Base-by-base conservation (phyloP, 2,113 vertebrate species). In the Paramisgurnus dabryanus region DNA sequence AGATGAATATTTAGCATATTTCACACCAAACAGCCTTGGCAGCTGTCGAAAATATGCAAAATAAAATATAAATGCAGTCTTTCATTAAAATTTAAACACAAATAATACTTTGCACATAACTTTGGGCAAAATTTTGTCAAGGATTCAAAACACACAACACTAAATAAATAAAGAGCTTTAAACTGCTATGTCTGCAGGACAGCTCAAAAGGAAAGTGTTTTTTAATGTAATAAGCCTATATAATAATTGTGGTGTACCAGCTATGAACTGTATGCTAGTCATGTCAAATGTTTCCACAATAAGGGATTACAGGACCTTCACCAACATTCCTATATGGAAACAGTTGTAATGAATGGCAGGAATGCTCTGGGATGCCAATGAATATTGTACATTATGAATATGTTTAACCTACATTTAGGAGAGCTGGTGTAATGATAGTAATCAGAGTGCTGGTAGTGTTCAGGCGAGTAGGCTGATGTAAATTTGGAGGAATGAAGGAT, bases 401-500 rank as follows among this genome's bases (percentile, higher is more conserved):
- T 45, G 34, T 12, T 0, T 95, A 50, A 76, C 83, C 34, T 81
- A 98, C 97, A 94, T 94, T 93, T 96, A 15, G 97, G 97, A 1
- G 97, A 99, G 80, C 95, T 90, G 58, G 93, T 90, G 87, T 95
- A 96, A 40, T 94, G 93, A 93, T 95, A 99, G 86, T 95, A 98
- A 55, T 98, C 95, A 0, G 94, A 93, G 81, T 95, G 95, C 83
- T 94, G 91, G 91, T 96, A 98, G 0, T 94, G 94, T 81, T 98
- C 96, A 0, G 96, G 95, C 0, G 96, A 96, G 89, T 95, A 97
- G 86, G 93, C 89, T 6, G 93, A 94, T 80, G 95, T 95, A 67
- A 98, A 95, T 85, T 95, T 95, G 87, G 96, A 96, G 11, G 95
- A 94, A 83, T 97, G 94, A 3, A 96, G 90, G 18, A 99, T 96